These are phyloP conservation scores for Haliaeetus leucogaster DNA, from an alignment of 2,113 vertebrate genomes.

Conservation along the genomic window DNA sequence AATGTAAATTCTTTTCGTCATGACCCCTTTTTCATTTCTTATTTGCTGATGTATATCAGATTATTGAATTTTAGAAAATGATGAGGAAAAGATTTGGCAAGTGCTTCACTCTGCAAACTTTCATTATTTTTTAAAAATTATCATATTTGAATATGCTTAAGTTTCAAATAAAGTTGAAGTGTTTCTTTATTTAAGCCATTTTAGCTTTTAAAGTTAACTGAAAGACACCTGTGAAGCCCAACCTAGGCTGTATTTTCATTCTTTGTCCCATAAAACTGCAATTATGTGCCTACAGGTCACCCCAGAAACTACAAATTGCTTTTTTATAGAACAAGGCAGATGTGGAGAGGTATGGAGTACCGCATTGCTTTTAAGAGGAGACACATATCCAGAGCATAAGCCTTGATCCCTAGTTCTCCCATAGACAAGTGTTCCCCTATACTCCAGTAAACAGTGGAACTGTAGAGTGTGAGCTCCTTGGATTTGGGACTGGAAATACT, in stretches of 20 bases:
- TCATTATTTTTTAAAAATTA: conserved; percentile 3
- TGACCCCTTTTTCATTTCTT: conserved; percentile 56
- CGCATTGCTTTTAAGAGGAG: neutral
- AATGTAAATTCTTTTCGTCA: conserved; percentile 37
- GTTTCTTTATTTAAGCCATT: conserved; percentile 45
- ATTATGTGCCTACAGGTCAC: neutral
- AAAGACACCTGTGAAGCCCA: neutral
- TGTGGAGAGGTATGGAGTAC: rapidly evolving
- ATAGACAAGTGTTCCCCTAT: neutral
- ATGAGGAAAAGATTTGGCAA: conserved; percentile 7
- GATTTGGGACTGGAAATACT: neutral
- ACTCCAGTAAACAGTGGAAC: neutral
- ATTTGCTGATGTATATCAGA: conserved; percentile 59
- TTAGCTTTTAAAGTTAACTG: neutral
- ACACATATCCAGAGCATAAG: neutral
- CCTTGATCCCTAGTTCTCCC: neutral
- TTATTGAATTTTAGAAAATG: conserved; percentile 56
- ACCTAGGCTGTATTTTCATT: neutral
- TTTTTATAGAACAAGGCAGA: neutral
- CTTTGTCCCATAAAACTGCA: neutral
- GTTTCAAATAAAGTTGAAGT: conserved; percentile 57
- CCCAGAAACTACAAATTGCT: neutral
- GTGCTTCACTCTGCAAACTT: conserved; percentile 29
- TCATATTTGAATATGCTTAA: conserved; percentile 6
- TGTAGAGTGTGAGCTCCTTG: rapidly evolving